Evolutionary conservation across 2,888 invertebrate genomes (phyloP), one percentile per base, ranked within the genome.

Genomic region (Euplexia lucipara): DNA sequence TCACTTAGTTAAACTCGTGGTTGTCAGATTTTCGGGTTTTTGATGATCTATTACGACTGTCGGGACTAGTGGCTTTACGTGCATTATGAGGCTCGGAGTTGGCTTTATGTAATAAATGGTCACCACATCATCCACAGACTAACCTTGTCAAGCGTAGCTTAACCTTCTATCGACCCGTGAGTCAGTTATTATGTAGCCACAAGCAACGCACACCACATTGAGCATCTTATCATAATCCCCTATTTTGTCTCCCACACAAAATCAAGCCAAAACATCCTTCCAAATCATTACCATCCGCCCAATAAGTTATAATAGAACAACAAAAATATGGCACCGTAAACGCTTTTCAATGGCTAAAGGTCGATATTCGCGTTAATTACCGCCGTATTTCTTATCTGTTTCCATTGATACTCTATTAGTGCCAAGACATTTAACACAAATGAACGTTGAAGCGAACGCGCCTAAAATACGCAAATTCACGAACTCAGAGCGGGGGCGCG

Each of bases 351-450:
- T 83, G 53, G 67, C 57, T 49, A 66, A 70, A 64, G 65, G 70
- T 64, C 68, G 68, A 65, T 79, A 81, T 78, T 78, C 65, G 26
- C 81, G 83, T 85, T 89, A 89, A 89, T 88, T 89, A 86, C 83
- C 70, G 42, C 74, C n/a, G 48, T 79, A 84, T 83, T 78, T 84
- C 85, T 84, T 88, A 89, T 88, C 88, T 78, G 65, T 71, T 37
- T 70, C 87, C 83, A 88, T 88, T 87, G 88, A 87, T 85, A 86
- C 72, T 82, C 61, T 65, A 85, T 90, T 90, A 89, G 75, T 84
- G 63, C 72, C 88, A 69, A 73, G 81, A 90, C 88, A 90, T 90
- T 90, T 74, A 82, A 72, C 84, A 63, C 78, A 69, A 89, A 89
- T 88, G 83, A 81, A 82, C 68, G 78, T 47, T 61, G 54, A 73